Conservation (phyloP, 2,888 invertebrate genomes). For the Amphiduros pacificus region DNA sequence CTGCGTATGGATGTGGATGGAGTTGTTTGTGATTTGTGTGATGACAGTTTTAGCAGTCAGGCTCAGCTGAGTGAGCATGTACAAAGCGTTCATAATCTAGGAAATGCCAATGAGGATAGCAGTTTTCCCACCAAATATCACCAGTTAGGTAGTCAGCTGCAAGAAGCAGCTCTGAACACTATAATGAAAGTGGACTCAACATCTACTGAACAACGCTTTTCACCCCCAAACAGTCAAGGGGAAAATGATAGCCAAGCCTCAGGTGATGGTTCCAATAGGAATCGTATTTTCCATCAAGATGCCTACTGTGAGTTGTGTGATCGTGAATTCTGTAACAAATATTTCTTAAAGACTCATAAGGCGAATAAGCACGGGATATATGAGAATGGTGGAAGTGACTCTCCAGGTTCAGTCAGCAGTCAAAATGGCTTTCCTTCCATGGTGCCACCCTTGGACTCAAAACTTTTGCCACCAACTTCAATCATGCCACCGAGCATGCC, state of each 20-base stretch:
- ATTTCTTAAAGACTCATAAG: slow-evolving; percentile 96
- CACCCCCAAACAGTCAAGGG: slow-evolving; percentile 27
- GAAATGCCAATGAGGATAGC: background rate
- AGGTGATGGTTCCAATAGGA: slow-evolving; percentile 1
- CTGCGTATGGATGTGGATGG: background rate
- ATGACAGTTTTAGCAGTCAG: slow-evolving; percentile 11
- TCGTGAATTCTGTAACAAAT: slow-evolving; percentile 98
- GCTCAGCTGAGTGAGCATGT: slow-evolving; percentile 21
- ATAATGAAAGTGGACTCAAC: background rate
- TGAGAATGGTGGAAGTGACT: slow-evolving; percentile 31
- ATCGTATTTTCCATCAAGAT: slow-evolving; percentile 86
- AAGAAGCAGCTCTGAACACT: slow-evolving; percentile 29
- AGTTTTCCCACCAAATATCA: slow-evolving; percentile 64
- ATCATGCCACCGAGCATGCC: background rate
- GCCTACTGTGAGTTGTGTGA: slow-evolving; percentile 97
- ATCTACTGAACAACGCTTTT: slow-evolving; percentile 1
- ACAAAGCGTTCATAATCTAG: slow-evolving; percentile 7
- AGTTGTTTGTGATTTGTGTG: slow-evolving; percentile 24
- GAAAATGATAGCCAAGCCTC: slow-evolving; percentile 7
- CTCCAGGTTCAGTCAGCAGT: background rate
- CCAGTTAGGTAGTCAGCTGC: slow-evolving; percentile 84
- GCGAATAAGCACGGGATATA: slow-evolving; percentile 93
- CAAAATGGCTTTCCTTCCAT: background rate
- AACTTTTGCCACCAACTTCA: background rate
- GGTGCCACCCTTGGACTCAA: background rate